A percentile compares a stretch with the other conserved stretches of the same genome.
phyloP scores from a whole-genome alignment of 2,113 vertebrate species.

The Ramphastos sulfuratus region DNA sequence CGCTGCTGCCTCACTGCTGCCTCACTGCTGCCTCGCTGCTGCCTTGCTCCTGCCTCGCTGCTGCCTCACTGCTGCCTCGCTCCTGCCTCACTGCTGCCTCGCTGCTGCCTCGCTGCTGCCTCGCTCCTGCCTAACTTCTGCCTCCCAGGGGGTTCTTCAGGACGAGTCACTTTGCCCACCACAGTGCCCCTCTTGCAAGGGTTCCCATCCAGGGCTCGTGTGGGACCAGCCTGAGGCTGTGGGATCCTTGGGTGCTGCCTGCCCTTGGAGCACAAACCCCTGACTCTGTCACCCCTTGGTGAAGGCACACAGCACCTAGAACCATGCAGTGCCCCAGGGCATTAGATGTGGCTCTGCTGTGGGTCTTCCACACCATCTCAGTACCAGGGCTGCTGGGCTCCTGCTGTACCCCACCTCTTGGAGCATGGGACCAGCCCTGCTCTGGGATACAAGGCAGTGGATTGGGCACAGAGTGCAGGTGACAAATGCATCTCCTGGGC shows the following conservation, averaged over 20 bases:
- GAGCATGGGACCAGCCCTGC: background rate
- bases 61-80: no score
- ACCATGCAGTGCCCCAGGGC: background rate
- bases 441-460: fast-evolving
- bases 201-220: background rate
- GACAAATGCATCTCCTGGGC: background rate
- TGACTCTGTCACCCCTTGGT: background rate
- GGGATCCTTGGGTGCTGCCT: fast-evolving
- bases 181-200: background rate
- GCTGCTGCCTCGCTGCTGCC: no score
- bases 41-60: no score
- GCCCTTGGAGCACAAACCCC: background rate
- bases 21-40: no score
- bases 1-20: no score
- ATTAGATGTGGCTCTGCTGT: fast-evolving
- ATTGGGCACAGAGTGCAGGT: fast-evolving
- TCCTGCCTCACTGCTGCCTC: no score
- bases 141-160: no score
- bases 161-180: background rate
- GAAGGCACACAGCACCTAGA: background rate
- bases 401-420: background rate
- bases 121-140: background rate
- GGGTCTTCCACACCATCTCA: background rate
- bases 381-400: background rate
- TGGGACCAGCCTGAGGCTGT: background rate